A percentile compares a stretch with the other conserved stretches of the same genome.
Evolutionary conservation across 2,797 vertebrate genomes (phyloP).

Genomic region (Mormyrus hasselquistii): DNA sequence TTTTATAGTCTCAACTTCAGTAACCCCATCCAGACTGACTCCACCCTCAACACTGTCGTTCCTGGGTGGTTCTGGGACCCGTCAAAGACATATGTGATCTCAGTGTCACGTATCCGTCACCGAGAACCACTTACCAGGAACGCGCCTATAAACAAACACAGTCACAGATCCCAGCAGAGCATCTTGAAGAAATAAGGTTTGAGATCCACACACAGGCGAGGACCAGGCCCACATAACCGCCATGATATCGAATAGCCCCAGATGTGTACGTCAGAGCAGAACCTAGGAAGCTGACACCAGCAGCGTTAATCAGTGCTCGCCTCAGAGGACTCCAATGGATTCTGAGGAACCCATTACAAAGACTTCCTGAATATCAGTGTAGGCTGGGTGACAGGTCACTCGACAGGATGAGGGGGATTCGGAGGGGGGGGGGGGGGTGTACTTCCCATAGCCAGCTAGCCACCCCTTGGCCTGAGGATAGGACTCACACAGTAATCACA

Average conservation of each 20-base stretch:
- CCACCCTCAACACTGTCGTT: not conserved
- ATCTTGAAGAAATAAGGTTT: not conserved
- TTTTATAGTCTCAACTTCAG: not conserved
- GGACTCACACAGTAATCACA: not conserved
- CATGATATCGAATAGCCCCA: not conserved
- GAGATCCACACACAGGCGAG: not conserved
- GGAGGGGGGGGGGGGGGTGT: not conserved
- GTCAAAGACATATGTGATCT: not conserved
- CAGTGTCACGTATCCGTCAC: not conserved
- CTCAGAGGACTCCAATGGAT: not conserved
- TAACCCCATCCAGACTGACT: not conserved
- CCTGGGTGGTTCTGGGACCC: not conserved
- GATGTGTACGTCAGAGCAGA: not conserved
- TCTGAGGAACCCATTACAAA: not conserved
- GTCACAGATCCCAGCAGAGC: not conserved
- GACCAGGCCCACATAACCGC: not conserved
- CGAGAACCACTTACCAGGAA: not conserved
- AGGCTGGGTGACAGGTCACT: not conserved
- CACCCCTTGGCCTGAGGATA: not conserved
- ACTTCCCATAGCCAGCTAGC: not conserved
- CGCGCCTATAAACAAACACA: not conserved
- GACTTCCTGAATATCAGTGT: not conserved
- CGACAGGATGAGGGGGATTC: not conserved
- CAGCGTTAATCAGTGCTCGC: not conserved
- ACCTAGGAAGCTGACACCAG: not conserved